Evolutionary conservation across 2,888 invertebrate genomes (phyloP), one percentile per base, ranked within the genome.

Genomic region (Rhogogaster chlorosoma): DNA sequence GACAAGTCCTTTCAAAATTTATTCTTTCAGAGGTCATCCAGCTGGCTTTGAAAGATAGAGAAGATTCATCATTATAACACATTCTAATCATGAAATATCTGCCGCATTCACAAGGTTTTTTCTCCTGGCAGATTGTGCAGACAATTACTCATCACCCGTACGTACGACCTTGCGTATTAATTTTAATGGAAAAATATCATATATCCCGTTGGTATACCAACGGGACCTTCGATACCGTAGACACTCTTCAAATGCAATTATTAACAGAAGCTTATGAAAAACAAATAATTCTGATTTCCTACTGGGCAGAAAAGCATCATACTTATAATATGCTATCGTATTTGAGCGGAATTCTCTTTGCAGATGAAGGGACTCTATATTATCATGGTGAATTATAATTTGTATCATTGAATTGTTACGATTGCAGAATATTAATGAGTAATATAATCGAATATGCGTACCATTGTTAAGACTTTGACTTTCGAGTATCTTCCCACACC

Each of bases 401-500:
- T 36, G 36, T 36, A 36, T 36, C 2, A 49, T 49, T 6, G 10
- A 15, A 49, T 49, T 49, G 36, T 36, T 36, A 36, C 36, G 36
- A 12, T n/a, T n/a, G n/a, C n/a, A n/a, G n/a, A n/a, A n/a, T n/a
- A n/a, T n/a, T n/a, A n/a, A n/a, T n/a, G n/a, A n/a, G n/a, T n/a
- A n/a, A n/a, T n/a, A n/a, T n/a, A n/a, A n/a, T n/a, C 1, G 38
- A 53, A 53, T 36, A n/a, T 57, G 88, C 89, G 93, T 94, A 97
- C 98, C 98, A 91, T 96, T 96, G 92, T 97, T 96, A 88, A 96
- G 95, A 89, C 96, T 96, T 88, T 96, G 96, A 85, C 97, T 96
- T 93, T 98, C 98, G 57, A 98, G 95, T 82, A 98, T 96, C 94
- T 98, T 98, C 36, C 97, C 97, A 91, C 98, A 98, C 98, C 98